Evolutionary conservation across 2,797 vertebrate species (phyloP).

Genomic region (Rhinella marina): DNA sequence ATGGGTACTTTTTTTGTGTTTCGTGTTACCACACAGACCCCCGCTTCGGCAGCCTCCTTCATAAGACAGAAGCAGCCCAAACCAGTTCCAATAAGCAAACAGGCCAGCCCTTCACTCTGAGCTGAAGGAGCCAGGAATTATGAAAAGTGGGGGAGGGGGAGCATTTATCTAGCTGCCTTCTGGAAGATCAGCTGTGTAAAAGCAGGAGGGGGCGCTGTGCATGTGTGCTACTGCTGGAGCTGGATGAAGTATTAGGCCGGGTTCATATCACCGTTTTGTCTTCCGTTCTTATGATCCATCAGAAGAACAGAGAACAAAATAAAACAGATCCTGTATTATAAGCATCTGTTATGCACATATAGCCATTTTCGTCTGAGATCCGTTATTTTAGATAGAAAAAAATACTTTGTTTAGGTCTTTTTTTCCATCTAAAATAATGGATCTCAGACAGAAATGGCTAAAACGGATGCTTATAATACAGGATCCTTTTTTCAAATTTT

Average conservation of each 20-base stretch:
- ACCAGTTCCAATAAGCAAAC: constrained; percentile 55
- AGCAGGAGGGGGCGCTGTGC: background rate
- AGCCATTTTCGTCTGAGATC: too few species aligned
- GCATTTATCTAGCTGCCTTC: background rate
- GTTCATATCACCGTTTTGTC: too few species aligned
- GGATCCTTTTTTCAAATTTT: too few species aligned
- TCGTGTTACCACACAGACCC: constrained; percentile 47
- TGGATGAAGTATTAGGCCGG: background rate
- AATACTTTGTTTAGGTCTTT: too few species aligned
- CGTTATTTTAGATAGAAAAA: too few species aligned
- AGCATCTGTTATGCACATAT: too few species aligned
- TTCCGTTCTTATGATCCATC: too few species aligned
- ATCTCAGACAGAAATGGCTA: too few species aligned
- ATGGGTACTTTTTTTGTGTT: background rate
- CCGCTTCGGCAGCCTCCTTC: constrained; percentile 32
- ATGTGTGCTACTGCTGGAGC: background rate
- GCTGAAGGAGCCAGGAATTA: constrained; percentile 14
- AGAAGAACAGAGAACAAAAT: too few species aligned
- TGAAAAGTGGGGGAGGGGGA: constrained; percentile 3
- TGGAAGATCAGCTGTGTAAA: background rate
- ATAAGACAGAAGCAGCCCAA: constrained; percentile 41
- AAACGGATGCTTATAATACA: too few species aligned
- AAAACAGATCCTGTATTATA: too few species aligned
- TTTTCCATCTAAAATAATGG: too few species aligned
- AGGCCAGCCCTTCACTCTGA: constrained; percentile 20